Base-by-base conservation (phyloP, 2,888 invertebrate genomes). In the Erynnis tages region DNA sequence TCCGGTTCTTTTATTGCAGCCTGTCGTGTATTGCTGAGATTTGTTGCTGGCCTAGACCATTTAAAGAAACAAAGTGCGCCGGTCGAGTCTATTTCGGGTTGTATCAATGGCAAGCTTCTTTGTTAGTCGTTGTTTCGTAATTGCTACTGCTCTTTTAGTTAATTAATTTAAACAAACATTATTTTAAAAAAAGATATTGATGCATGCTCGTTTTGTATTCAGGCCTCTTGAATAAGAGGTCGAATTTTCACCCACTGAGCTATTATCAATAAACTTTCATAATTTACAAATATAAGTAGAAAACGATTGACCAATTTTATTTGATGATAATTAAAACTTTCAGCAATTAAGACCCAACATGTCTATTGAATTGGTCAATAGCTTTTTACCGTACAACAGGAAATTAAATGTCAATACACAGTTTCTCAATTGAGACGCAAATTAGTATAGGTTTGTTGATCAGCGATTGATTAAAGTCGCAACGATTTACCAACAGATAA, bases 381-480 rank as follows among this genome's bases (percentile, higher is more conserved):
- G 19, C 13, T 47, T 27, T 17, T 5, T 37, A 38, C 27, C 25
- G 6, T 10, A 46, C 21, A 19, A 27, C 47, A 38, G 48, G 48
- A 48, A 48, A 48, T 48, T 48, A 48, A 38, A 48, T 40, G 48
- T 48, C 48, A 32, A 48, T 14, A 38, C 16, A 30, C 17, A 46
- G 30, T 48, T 48, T 48, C 30, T 37, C 19, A 48, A 48, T 11
- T 19, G 29, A 27, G 17, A 38, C 11, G 32, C 21, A 40, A 48
- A 48, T 48, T 48, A 38, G 27, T 48, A 38, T 7, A 30, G 8
- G 30, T 48, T 40, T 23, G 38, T 47, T 10, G 14, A 34, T 6
- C 21, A n/a, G 30, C 16, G 21, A 30, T 27, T 47, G 19, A 37
- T 38, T 30, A 21, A 4, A n/a, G 23, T 25, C 16, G 21, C 7